These are phyloP conservation scores for Sebastes matsubarae DNA, from an alignment of 2,797 vertebrate species.

Conservation along the genomic window DNA sequence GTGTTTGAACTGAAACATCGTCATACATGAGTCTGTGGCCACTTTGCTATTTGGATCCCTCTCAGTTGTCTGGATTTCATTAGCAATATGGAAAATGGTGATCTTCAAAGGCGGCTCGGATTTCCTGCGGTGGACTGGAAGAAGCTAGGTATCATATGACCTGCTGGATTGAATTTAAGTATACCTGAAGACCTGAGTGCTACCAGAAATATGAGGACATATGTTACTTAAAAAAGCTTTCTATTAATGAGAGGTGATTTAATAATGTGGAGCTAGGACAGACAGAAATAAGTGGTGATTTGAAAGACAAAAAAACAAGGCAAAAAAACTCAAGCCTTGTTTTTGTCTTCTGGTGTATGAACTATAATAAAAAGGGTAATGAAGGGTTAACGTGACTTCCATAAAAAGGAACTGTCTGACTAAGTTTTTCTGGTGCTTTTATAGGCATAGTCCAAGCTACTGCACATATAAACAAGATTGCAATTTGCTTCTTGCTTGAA, in stretches of 20 bases:
- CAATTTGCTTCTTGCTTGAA: conserved; percentile 25
- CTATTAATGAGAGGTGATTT: conserved; percentile 31
- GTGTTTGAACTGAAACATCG: conserved; percentile 30
- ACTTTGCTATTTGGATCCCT: conserved; percentile 50
- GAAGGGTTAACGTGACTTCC: conserved; percentile 13
- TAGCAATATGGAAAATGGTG: conserved; percentile 79
- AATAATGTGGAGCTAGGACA: not conserved
- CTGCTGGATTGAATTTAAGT: conserved; percentile 72
- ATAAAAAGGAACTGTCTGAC: not conserved
- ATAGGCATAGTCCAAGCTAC: not conserved
- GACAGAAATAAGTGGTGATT: not conserved
- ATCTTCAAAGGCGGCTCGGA: conserved; percentile 79
- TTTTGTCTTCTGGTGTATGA: not conserved
- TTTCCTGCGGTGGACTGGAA: conserved; percentile 77
- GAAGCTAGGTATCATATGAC: conserved; percentile 73
- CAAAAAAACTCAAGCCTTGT: not conserved
- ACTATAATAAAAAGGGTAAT: conserved; percentile 25
- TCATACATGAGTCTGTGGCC: conserved; percentile 43
- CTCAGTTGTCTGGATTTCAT: conserved; percentile 79
- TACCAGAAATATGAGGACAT: conserved; percentile 48
- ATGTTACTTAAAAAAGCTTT: conserved; percentile 36
- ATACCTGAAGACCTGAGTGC: conserved; percentile 67
- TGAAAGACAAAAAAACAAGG: conserved; percentile 7
- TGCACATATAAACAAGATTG: conserved; percentile 30
- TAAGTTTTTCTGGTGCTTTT: not conserved